Evolutionary conservation across 2,888 invertebrate genomes (phyloP).

Genomic region (Drosophila kambysellisi): DNA sequence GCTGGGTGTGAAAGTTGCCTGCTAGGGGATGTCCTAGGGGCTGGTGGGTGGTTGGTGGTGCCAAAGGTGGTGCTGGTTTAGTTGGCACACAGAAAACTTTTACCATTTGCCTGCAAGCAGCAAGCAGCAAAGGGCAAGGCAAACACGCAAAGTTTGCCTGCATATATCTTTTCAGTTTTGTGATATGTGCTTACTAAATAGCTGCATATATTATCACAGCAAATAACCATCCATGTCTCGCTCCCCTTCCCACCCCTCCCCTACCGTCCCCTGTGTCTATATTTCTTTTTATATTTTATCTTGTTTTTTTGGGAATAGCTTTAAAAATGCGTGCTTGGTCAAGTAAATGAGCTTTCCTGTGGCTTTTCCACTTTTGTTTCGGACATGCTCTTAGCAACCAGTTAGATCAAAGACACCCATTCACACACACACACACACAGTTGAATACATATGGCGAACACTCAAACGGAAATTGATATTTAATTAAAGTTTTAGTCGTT

Average conservation of each 20-base stretch:
- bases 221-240: constrained; percentile 4
- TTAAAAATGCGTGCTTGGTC: constrained; percentile 64
- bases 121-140: constrained; percentile 66
- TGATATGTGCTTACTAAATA: constrained; percentile 64
- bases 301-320: constrained; percentile 15
- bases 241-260: too few relatives aligned
- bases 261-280: background rate
- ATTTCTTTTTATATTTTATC: background rate
- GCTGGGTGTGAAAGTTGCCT: background rate
- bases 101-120: constrained; percentile 71
- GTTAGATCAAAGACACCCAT: constrained; percentile 62
- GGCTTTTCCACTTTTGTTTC: constrained; percentile 59
- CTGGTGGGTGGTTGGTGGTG: background rate
- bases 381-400: constrained; percentile 33
- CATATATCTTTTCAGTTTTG: constrained; percentile 61
- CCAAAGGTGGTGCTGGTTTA: background rate
- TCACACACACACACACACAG: constrained; percentile 1
- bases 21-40: background rate
- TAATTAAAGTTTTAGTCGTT: constrained; percentile 68
- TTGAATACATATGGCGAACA: constrained; percentile 32
- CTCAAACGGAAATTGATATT: constrained; percentile 72
- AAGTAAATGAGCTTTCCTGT: constrained; percentile 71
- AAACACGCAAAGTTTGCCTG: constrained; percentile 67
- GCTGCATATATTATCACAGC: constrained; percentile 68
- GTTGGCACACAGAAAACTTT: constrained; percentile 59